Evolutionary conservation across 1,140 invertebrate genomes (phyloP).

Genomic region (Goniozus legneri): DNA sequence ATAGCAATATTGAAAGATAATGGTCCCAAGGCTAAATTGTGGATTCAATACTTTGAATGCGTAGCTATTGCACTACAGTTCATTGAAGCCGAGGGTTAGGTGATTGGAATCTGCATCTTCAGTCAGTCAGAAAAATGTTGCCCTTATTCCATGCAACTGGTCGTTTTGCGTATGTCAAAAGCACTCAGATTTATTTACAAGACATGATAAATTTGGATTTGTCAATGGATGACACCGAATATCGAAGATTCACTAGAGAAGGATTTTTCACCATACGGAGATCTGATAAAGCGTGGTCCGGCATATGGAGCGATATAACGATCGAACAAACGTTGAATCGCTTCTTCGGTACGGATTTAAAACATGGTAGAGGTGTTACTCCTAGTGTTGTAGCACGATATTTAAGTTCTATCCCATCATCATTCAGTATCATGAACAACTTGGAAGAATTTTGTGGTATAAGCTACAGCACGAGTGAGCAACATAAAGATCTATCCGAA

Average conservation of each 20-base stretch:
- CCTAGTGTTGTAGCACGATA: slow-evolving; percentile 42
- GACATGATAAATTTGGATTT: slow-evolving; percentile 35
- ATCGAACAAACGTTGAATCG: slow-evolving; percentile 45
- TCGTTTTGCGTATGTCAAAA: slow-evolving; percentile 30
- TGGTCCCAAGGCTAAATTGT: neutral
- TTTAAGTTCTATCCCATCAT: slow-evolving; percentile 32
- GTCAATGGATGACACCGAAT: slow-evolving; percentile 35
- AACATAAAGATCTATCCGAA: slow-evolving; percentile 43
- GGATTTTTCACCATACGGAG: slow-evolving; percentile 41
- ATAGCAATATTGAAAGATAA: neutral
- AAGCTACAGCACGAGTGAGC: slow-evolving; percentile 35
- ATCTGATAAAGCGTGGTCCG: slow-evolving; percentile 45
- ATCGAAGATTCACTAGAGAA: slow-evolving; percentile 38
- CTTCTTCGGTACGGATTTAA: slow-evolving; percentile 41
- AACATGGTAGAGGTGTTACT: slow-evolving; percentile 35
- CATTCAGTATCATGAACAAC: slow-evolving; percentile 15
- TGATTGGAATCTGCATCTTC: slow-evolving; percentile 44
- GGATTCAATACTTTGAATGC: neutral
- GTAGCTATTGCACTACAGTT: neutral
- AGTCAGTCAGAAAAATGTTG: slow-evolving; percentile 43
- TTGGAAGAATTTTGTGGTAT: slow-evolving; percentile 37
- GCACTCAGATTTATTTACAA: slow-evolving; percentile 35
- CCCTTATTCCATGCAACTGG: slow-evolving; percentile 48
- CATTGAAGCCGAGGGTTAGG: slow-evolving; percentile 23
- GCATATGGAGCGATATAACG: slow-evolving; percentile 41